Evolutionary conservation across 64 coral and sea anemone species (phyloP).

Genomic region (Montipora efflorescens): DNA sequence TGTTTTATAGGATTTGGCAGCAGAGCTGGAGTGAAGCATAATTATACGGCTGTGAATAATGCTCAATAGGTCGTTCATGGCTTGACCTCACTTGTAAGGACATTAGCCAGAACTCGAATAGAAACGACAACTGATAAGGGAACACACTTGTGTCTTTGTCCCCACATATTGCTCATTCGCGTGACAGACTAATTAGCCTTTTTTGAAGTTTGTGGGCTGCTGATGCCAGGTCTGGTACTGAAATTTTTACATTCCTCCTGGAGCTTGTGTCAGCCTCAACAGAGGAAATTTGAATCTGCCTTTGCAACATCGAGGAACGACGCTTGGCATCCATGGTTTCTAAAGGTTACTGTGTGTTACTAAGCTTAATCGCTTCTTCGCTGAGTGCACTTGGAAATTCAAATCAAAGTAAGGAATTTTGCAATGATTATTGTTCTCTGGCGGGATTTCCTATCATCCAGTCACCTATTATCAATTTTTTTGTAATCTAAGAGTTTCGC

Average conservation of each 20-base stretch:
- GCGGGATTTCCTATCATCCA: not conserved
- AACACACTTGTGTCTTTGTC: constrained; percentile 33
- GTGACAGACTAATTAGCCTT: not conserved
- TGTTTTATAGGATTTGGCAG: not conserved
- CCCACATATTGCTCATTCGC: not conserved
- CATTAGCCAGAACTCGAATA: constrained; percentile 23
- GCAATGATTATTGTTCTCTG: not conserved
- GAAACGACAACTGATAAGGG: not conserved
- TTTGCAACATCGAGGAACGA: not conserved
- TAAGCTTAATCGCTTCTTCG: not conserved
- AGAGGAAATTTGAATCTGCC: not conserved
- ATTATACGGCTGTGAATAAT: no score
- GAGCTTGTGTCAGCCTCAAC: not conserved
- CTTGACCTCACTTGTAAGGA: not conserved
- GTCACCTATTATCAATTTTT: no score
- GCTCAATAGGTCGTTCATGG: not conserved
- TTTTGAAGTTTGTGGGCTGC: not conserved
- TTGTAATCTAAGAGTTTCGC: no score
- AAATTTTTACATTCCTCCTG: not conserved
- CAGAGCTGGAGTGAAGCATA: not conserved
- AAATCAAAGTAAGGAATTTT: not conserved
- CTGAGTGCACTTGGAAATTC: not conserved
- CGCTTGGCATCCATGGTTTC: not conserved
- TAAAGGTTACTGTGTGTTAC: not conserved
- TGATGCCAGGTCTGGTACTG: not conserved